Base-by-base conservation (phyloP, 2,113 vertebrate species). In the Petroica traversi region DNA sequence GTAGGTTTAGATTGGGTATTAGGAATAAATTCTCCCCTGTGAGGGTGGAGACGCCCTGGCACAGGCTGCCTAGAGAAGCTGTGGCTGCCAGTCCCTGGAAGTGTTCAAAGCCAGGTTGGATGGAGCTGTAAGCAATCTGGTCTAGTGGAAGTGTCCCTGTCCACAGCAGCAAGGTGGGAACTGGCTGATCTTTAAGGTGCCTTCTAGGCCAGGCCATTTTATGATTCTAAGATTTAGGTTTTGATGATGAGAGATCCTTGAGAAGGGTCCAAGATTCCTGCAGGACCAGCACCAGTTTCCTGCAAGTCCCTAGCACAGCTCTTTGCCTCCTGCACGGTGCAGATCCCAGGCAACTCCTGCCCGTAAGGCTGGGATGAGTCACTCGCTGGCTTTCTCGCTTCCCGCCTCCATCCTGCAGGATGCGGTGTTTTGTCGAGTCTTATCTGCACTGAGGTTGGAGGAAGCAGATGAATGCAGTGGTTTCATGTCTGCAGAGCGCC, bases 391-490 rank as follows among this genome's bases (percentile, higher is more conserved):
- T 93, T 92, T 93, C 95, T 95, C 85, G 69, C 94, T 94, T 58
- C 13, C 89, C 93, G 76, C 95, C 96, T 96, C 96, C 95, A 64
- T 88, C 67, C 89, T 13, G 78, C 74, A 95, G 94, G 89, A 97
- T 94, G 92, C 29, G 2, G 84, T 79, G 92, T 91, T 95, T 76
- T 95, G 85, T 58, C 4, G 55, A 93, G 63, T 15, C 72, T 68
- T 93, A 57, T 91, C 91, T 85, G 93, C 93, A 31, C 66, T 25
- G 80, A 69, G 93, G 55, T 20, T 89, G 93, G 84, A 85, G 89
- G 80, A 92, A 88, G 85, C 94, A 96, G 94, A 94, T 72, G 95
- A 95, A 92, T 83, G 89, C 94, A 95, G 89, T 62, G 95, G 94
- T 93, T 96, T 92, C 31, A 19, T 36, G 89, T 64, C 79, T 59